phyloP scores from a whole-genome alignment of 2,888 invertebrate species.

The Crocallis elinguaria region DNA sequence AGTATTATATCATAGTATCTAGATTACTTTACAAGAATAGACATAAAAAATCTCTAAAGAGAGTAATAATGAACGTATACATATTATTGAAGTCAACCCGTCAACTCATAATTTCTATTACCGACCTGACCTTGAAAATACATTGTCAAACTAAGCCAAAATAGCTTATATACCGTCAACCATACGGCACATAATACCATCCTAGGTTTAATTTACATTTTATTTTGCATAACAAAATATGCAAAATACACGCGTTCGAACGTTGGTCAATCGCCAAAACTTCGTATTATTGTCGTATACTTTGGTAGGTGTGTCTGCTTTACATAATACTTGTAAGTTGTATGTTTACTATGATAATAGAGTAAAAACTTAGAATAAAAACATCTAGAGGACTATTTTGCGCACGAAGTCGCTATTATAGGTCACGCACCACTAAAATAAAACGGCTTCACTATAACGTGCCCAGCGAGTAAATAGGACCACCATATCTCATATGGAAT shows the following conservation, averaged over 20 bases:
- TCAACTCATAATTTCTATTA: neutral
- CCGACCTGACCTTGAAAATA: neutral
- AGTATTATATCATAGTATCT: no score
- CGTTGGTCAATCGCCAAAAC: slow-evolving; percentile 1
- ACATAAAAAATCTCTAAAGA: no score
- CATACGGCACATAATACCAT: neutral
- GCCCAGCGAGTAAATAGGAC: no score
- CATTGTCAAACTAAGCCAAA: neutral
- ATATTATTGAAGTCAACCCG: slow-evolving; percentile 1
- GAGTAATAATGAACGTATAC: no score
- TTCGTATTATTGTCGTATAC: neutral
- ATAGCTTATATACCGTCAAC: neutral
- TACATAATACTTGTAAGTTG: neutral
- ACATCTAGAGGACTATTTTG: no score
- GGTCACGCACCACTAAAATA: no score
- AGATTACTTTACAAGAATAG: no score
- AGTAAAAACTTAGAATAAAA: neutral
- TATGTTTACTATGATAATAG: slow-evolving; percentile 8
- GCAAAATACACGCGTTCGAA: slow-evolving; percentile 8
- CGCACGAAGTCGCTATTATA: no score
- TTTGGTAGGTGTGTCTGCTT: slow-evolving; percentile 13
- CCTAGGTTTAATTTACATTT: neutral
- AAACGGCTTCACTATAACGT: no score
- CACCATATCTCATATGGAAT: no score
- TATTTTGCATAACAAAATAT: slow-evolving; percentile 11